These are phyloP conservation scores for Apodemia zela DNA, from an alignment of 2,888 invertebrate genomes.

Conservation along the genomic window DNA sequence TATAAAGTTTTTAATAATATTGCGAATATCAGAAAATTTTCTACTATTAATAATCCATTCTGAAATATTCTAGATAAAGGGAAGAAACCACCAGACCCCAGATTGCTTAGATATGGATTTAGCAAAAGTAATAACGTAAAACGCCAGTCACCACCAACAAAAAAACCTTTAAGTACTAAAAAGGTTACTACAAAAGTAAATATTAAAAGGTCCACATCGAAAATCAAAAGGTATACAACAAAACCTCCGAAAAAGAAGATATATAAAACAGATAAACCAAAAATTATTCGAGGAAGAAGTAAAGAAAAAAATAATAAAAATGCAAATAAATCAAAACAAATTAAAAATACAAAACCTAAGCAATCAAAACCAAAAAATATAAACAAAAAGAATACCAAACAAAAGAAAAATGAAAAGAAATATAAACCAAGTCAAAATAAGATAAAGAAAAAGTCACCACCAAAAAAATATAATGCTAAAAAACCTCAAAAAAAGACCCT, in stretches of 20 bases:
- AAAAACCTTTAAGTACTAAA: slow-evolving; percentile 16
- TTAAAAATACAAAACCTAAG: background rate
- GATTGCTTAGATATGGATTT: background rate
- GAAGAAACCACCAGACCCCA: slow-evolving; percentile 25
- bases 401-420: background rate
- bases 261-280: background rate
- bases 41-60: background rate
- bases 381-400: background rate
- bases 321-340: slow-evolving; percentile 14
- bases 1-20: background rate
- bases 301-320: slow-evolving; percentile 19
- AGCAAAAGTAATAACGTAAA: background rate
- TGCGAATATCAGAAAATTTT: background rate
- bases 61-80: slow-evolving; percentile 30
- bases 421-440: slow-evolving; percentile 16
- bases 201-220: background rate
- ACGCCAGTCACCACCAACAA: slow-evolving; percentile 6
- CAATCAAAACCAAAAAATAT: background rate
- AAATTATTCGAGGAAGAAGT: slow-evolving; percentile 4
- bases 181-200: slow-evolving; percentile 9
- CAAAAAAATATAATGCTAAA: slow-evolving; percentile 20
- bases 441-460: slow-evolving; percentile 24
- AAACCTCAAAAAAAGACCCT: slow-evolving; percentile 20
- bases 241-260: background rate
- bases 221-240: background rate